Percentiles rank a stretch among this genome's conserved stretches.
Conservation (phyloP, 2,888 invertebrate genomes). For the Eudasyphora cyanicolor region DNA sequence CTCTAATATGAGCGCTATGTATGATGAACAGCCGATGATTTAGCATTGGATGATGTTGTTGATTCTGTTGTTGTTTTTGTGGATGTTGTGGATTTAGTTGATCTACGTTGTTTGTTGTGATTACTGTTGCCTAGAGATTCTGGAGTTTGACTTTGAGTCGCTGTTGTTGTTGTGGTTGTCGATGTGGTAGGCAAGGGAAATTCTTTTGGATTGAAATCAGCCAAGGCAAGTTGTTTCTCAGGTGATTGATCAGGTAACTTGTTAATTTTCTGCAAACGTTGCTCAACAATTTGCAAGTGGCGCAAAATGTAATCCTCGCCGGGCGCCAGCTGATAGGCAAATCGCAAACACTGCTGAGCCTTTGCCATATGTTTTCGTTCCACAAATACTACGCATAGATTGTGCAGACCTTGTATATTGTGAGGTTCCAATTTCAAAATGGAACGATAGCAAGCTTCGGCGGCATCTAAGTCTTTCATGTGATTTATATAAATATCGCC, state of each 20-base stretch:
- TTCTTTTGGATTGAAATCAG: constrained; percentile 78
- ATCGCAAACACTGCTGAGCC: constrained; percentile 91
- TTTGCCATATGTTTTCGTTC: constrained; percentile 92
- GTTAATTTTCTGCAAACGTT: constrained; percentile 75
- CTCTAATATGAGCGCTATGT: constrained; percentile 58
- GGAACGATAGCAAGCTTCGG: constrained; percentile 95
- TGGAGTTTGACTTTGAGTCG: constrained; percentile 34
- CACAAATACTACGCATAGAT: constrained; percentile 97
- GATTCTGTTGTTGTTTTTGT: background rate
- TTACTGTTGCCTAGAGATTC: constrained; percentile 30
- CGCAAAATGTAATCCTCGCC: constrained; percentile 94
- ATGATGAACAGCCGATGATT: constrained; percentile 35
- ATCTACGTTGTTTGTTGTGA: constrained; percentile 29
- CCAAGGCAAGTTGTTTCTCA: constrained; percentile 77
- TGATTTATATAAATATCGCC: constrained; percentile 98
- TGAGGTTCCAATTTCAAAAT: constrained; percentile 93
- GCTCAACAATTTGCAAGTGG: constrained; percentile 91
- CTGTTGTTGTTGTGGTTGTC: constrained; percentile 5
- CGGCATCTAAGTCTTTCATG: constrained; percentile 95
- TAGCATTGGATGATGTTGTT: background rate
- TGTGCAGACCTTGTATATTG: constrained; percentile 96
- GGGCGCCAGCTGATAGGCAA: constrained; percentile 91
- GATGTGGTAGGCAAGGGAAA: constrained; percentile 69
- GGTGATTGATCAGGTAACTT: constrained; percentile 75
- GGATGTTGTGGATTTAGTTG: constrained; percentile 15